Percentiles rank a stretch among this genome's conserved stretches.
Evolutionary conservation across 2,113 vertebrate species (phyloP).

Genomic region (Neotragus moschatus): DNA sequence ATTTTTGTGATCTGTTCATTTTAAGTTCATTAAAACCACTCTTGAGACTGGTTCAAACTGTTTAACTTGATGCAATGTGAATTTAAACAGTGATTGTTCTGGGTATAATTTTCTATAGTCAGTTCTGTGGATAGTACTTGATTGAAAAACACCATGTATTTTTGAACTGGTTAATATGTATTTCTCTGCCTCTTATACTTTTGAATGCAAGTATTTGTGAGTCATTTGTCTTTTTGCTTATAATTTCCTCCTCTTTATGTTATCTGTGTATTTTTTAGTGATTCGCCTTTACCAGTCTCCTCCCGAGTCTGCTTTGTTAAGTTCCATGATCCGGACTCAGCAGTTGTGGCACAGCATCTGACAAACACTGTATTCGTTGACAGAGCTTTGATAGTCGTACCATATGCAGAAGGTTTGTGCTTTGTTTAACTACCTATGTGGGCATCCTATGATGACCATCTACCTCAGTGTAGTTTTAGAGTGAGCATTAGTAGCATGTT

Average conservation of each 20-base stretch:
- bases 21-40: background rate
- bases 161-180: background rate
- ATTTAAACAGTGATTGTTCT: background rate
- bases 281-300: conserved; percentile 99
- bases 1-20: background rate
- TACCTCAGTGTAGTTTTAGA: conserved; percentile 72
- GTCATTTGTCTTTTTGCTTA: background rate
- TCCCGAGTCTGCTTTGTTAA: conserved; percentile 99
- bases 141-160: background rate
- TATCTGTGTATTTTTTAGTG: conserved; percentile 89
- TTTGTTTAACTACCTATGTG: conserved; percentile 79
- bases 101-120: background rate
- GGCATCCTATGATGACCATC: conserved; percentile 70
- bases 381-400: conserved; percentile 99
- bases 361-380: conserved; percentile 99
- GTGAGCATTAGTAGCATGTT: conserved; percentile 65
- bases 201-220: background rate
- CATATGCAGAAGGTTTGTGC: conserved; percentile 99
- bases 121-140: background rate
- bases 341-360: conserved; percentile 98
- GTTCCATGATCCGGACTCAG: conserved; percentile 97
- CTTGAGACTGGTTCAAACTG: background rate
- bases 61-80: background rate
- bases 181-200: background rate
- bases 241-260: background rate